Base-by-base conservation (phyloP, 2,888 invertebrate genomes). In the Pollenia amentaria region DNA sequence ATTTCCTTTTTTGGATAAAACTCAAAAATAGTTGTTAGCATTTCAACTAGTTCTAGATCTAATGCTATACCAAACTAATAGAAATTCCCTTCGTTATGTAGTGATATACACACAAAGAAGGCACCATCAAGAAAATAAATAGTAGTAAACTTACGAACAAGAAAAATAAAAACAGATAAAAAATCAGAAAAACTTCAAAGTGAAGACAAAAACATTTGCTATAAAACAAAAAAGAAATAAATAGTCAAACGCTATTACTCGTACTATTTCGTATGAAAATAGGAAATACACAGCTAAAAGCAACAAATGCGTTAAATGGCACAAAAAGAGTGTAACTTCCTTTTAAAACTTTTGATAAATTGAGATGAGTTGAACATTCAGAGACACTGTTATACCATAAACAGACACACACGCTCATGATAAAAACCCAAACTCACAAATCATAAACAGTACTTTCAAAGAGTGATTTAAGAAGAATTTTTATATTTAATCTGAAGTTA, bases 241-340 rank as follows among this genome's bases (percentile, higher is more conserved):
- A 44, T 44, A 46, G 12, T 65, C 42, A 44, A 29, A 57, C 57
- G 10, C 42, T 44, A 72, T 55, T 44, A 38, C 44, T 72, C 55
- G 3, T 44, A 18, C 29, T 42, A 21, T 60, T 29, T 55, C 14
- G 21, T 12, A 67, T 62, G 44, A 60, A 80, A 75, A 70, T 46
- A 46, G 62, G 18, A 75, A 76, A 77, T 16, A 42, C 53, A 55
- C 64, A 67, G 53, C 29, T 73, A 65, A 88, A 85, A 80, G 87
- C 80, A 85, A 85, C 85, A 85, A 88, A 85, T 88, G 83, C 77
- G 77, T 81, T 85, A 84, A 85, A 84, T 82, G 69, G 57, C 67
- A 72, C 76, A 79, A 85, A 84, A 84, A 84, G 65, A 77, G 83
- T 64, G 77, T 62, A 80, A 88, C 80, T 85, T 87, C 87, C 83